Percentiles rank a stretch among this genome's conserved stretches.
Evolutionary conservation across 2,113 vertebrate genomes (phyloP).

Genomic region (Picathartes gymnocephalus): DNA sequence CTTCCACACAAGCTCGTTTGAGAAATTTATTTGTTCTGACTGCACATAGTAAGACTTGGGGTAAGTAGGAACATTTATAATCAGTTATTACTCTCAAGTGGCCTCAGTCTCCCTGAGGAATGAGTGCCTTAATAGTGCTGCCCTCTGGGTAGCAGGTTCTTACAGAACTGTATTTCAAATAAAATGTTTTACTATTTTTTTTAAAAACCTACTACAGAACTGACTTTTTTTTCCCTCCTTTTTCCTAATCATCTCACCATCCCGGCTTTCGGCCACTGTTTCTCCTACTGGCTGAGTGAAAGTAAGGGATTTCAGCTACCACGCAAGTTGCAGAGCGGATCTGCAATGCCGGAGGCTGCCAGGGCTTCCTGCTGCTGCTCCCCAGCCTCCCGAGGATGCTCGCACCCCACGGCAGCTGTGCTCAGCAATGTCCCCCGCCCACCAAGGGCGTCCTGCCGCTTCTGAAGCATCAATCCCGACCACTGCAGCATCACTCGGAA

Average conservation of each 20-base stretch:
- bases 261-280: fast-evolving
- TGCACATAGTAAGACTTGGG: not conserved
- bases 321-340: fast-evolving
- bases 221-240: not conserved
- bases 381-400: not conserved
- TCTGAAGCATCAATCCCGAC: not conserved
- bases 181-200: not conserved
- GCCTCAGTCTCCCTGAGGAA: not conserved
- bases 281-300: not conserved
- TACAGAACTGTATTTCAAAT: not conserved
- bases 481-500: not conserved
- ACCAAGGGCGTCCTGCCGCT: fast-evolving
- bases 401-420: fast-evolving
- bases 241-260: not conserved
- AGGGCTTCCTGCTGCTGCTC: not conserved
- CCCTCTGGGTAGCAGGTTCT: not conserved
- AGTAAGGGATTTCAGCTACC: not conserved
- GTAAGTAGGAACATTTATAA: not conserved
- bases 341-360: not conserved
- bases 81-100: not conserved
- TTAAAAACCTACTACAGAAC: not conserved
- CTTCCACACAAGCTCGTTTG: not conserved
- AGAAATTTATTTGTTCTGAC: not conserved
- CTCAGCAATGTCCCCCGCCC: fast-evolving
- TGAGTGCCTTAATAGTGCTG: not conserved